Base-by-base conservation (phyloP, 2,797 vertebrate species). In the Helicolenus hilgendorfi region DNA sequence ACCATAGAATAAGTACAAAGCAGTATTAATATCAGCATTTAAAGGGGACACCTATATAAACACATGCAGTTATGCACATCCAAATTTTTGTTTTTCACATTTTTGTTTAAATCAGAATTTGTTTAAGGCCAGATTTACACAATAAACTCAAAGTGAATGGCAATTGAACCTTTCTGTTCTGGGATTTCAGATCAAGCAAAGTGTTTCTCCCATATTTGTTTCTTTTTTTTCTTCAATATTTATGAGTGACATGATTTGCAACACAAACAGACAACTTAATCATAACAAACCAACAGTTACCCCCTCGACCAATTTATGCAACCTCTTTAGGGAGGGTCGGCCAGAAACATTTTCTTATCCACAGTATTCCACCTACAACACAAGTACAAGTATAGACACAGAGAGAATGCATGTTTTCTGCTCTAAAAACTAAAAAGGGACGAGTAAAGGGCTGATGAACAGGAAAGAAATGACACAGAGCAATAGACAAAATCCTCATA, bases 281-380 rank as follows among this genome's bases (percentile, higher is more conserved):
- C 56, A 41, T 70, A 38, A 38, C 1, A 1, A 18, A 59, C 49
- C 77, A 79, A 65, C 83, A 78, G 33, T 87, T 89, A 75, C 14
- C 1, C 1, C 5, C 5, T 36, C 0, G 1, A 53, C 24, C 41
- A 63, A 18, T 53, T 63, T 2, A 14, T n/a, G 24, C 29, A n/a
- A 27, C 18, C 59, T 49, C 74, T 69, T 63, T 11, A 72, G 56
- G 11, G 22, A 60, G 71, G 36, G 24, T 27, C 14, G 9, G 33
- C 35, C 8, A 24, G 15, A 78, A 85, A 11, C 5, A 26, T 77
- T 59, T 60, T 73, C n/a, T 11, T 45, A 36, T 29, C 41, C 20
- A 26, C 11, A 74, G 27, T 71, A 59, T 79, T 81, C 41, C 59
- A 75, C 60, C 60, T 49, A 38, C 15, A 36, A 45, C 8, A 53